phyloP scores from a whole-genome alignment of 2,113 vertebrate genomes.

The Ceyx melanurus region DNA sequence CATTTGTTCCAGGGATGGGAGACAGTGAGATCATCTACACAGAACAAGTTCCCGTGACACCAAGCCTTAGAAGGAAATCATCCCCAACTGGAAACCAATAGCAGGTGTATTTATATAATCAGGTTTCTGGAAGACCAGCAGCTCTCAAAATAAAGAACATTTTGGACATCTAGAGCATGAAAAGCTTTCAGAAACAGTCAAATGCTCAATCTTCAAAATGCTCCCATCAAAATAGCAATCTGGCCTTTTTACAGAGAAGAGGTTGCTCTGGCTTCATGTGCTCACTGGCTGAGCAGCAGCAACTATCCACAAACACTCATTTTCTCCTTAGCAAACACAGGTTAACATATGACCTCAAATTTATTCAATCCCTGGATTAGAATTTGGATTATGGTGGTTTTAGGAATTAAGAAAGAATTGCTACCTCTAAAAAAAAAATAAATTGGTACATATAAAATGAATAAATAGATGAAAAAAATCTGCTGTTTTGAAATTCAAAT shows the following conservation, averaged over 20 bases:
- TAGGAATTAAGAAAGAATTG: neutral
- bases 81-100: neutral
- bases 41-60: neutral
- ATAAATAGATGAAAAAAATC: neutral
- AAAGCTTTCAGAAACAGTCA: neutral
- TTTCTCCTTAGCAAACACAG: neutral
- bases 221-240: neutral
- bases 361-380: neutral
- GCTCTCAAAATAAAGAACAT: neutral
- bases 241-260: neutral
- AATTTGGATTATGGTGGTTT: neutral
- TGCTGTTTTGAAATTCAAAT: neutral
- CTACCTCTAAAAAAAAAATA: neutral
- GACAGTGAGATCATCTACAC: neutral
- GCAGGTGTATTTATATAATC: neutral
- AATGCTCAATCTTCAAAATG: neutral
- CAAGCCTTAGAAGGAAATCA: neutral
- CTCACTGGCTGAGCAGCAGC: neutral
- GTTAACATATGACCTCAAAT: neutral
- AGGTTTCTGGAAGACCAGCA: neutral
- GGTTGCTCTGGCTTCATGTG: neutral
- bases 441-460: neutral
- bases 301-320: neutral
- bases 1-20: conserved; percentile 11
- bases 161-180: neutral